Percentiles rank a stretch among this genome's conserved stretches.
Evolutionary conservation across 2,888 invertebrate genomes (phyloP).

Genomic region (Pomacea canaliculata): DNA sequence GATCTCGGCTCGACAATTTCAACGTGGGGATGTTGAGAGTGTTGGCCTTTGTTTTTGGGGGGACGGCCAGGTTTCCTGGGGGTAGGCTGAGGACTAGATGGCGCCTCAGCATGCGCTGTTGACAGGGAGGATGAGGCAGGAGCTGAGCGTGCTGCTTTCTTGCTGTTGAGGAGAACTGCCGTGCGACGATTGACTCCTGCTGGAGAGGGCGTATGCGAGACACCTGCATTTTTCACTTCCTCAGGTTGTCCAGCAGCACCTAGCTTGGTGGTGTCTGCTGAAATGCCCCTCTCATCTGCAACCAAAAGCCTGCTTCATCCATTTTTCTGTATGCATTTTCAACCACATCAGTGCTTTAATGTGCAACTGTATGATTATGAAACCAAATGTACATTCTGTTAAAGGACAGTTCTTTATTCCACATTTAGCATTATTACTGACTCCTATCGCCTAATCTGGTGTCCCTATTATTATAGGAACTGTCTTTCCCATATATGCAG

Average conservation of each 20-base stretch:
- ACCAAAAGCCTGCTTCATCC: neutral
- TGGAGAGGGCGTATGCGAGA: conserved; percentile 68
- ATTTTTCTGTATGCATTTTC: neutral
- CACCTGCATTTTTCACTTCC: conserved; percentile 10
- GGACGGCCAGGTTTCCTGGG: conserved; percentile 28
- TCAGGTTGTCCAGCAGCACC: neutral
- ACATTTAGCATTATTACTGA: too few species aligned
- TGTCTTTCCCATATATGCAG: too few species aligned
- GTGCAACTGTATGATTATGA: too few species aligned
- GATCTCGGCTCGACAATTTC: conserved; percentile 34
- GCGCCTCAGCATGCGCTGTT: conserved; percentile 33
- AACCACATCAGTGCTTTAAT: neutral
- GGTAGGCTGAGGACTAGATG: conserved; percentile 19
- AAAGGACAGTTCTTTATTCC: too few species aligned
- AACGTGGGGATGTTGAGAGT: conserved; percentile 18
- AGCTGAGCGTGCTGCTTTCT: conserved; percentile 73
- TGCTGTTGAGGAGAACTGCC: conserved; percentile 80
- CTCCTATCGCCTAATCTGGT: too few species aligned
- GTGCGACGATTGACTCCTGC: conserved; percentile 79
- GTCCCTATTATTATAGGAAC: too few species aligned
- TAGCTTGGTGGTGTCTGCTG: neutral
- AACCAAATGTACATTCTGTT: too few species aligned
- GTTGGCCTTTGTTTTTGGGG: conserved; percentile 39
- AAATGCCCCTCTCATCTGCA: conserved; percentile 9
- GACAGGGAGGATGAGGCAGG: conserved; percentile 35